Percentiles rank a stretch among this genome's conserved stretches.
Evolutionary conservation across 1,140 invertebrate species (phyloP).

Genomic region (Pogonognathellus flavescens): DNA sequence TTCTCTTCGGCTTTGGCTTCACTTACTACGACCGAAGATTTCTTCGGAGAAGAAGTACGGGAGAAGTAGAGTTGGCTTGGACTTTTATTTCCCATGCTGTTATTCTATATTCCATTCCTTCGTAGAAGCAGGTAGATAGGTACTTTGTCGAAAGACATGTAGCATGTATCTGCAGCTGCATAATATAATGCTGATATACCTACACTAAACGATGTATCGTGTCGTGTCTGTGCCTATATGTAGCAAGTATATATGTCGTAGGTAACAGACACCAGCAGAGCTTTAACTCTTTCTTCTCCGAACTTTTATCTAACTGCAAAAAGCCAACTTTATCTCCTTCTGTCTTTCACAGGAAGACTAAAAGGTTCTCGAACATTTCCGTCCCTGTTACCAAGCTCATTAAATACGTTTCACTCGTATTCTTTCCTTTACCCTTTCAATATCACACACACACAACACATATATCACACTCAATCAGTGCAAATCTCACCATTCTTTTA

Average conservation of each 20-base stretch:
- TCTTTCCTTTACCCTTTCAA: constrained; percentile 19
- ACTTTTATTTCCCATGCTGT: too few species aligned
- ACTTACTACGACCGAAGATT: not conserved
- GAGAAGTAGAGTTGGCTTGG: too few species aligned
- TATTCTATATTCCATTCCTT: too few species aligned
- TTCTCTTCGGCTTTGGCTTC: constrained; percentile 12
- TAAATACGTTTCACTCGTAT: constrained; percentile 24
- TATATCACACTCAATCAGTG: constrained; percentile 29
- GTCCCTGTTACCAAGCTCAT: constrained; percentile 43
- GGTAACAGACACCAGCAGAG: constrained; percentile 5
- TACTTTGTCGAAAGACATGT: too few species aligned
- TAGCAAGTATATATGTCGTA: not conserved
- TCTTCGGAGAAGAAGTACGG: too few species aligned
- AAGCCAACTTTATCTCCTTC: constrained; percentile 36
- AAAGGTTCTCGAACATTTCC: constrained; percentile 43
- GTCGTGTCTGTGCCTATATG: not conserved
- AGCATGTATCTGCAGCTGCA: too few species aligned
- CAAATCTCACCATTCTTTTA: not conserved
- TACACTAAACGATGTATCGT: not conserved
- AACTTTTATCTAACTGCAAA: constrained; percentile 41
- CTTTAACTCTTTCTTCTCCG: constrained; percentile 16
- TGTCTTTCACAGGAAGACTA: constrained; percentile 45
- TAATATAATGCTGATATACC: not conserved
- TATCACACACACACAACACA: not conserved
- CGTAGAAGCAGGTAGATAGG: too few species aligned